Evolutionary conservation across 2,797 vertebrate genomes (phyloP), one percentile per base, ranked within the genome.

Genomic region (Morus bassanus): DNA sequence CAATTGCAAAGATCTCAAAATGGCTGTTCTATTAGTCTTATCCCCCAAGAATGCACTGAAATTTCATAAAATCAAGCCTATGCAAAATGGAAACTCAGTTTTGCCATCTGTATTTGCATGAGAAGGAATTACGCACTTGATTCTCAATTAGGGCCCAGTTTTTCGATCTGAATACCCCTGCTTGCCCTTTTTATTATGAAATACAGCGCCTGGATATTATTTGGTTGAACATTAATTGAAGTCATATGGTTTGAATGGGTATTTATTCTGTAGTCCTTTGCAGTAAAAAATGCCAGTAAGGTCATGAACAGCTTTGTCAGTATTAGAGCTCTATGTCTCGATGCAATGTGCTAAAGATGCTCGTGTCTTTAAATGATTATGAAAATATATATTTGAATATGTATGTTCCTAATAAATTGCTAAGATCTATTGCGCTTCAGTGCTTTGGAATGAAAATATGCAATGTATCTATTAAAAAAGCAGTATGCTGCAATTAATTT

Each of bases 1-100:
- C 85, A 89, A 84, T 81, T 96, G 82, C 87, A 89, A 89, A 92
- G 48, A 79, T 73, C 76, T 89, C 91, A 97, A 94, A 97, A 94
- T 95, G 88, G 74, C 79, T 95, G 89, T 93, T 92, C 60, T 82
- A 13, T 72, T 85, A 79, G 56, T 41, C 86, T 93, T 87, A 84
- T 46, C 41, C 43, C 50, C 30, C 43, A 81, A 88, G 57, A 91
- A 91, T 53, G 27, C 80, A 89, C 48, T 41, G 39, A 88, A 90
- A 90, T 94, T 41, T 63, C 78, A 84, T 30, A 67, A 93, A 85
- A 94, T 90, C 63, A 83, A 94, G 77, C 54, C 46, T 61, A 35
- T 88, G 80, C n/a, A 84, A 94, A 95, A 92, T 54, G 57, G 78
- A 75, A 88, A 74, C 39, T 91, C 69, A 53, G 61, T 76, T 82